phyloP scores from a whole-genome alignment of 2,113 vertebrate genomes.

The Acanthisitta chloris region DNA sequence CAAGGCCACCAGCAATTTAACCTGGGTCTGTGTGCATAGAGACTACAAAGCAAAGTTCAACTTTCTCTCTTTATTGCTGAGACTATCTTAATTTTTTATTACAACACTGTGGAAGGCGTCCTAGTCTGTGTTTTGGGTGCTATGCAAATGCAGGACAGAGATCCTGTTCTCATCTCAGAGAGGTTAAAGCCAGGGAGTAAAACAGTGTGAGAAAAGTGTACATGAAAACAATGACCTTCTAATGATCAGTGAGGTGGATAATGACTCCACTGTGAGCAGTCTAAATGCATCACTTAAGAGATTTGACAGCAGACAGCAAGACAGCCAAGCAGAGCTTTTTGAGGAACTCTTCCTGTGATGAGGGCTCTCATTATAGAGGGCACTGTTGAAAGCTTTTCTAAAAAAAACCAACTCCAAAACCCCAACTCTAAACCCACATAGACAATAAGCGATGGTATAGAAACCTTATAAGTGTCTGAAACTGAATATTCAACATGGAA shows the following conservation, averaged over 20 bases:
- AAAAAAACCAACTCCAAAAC: neutral
- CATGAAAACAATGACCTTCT: neutral
- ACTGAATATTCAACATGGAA: neutral
- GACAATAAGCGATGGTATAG: neutral
- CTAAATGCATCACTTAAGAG: neutral
- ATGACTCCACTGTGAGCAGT: neutral
- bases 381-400: neutral
- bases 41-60: neutral
- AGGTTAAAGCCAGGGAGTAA: neutral
- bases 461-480: neutral
- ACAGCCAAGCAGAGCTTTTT: neutral
- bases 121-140: neutral
- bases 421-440: neutral
- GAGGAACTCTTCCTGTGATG: neutral
- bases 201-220: neutral
- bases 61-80: neutral
- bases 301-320: neutral
- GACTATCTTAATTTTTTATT: neutral
- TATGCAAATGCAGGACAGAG: neutral
- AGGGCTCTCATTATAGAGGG: neutral
- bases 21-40: neutral
- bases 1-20: neutral
- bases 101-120: neutral
- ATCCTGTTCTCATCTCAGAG: neutral
- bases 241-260: neutral